Base-by-base conservation (phyloP, 2,888 invertebrate species). In the Dryobota labecula region DNA sequence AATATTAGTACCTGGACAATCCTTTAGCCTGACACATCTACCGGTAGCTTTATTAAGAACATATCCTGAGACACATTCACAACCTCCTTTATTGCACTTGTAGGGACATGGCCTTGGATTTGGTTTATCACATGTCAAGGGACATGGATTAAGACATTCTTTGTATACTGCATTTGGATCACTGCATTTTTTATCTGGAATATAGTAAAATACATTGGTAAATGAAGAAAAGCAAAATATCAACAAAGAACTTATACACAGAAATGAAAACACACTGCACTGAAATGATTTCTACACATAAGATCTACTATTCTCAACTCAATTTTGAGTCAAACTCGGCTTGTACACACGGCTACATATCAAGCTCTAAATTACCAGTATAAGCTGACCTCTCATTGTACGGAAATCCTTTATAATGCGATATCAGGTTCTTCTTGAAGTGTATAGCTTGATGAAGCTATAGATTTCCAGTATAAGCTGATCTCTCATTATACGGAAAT, bases 101-200 rank as follows among this genome's bases (percentile, higher is more conserved):
- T 38, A 68, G 11, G 33, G 7, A 72, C 87, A 84, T 18, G 57
- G 57, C 15, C 62, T 43, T 5, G 84, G 82, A 2, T 80, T 58
- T 24, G 87, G 86, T 20, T 84, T 33, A 1, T 27, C 60, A 61
- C 86, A 85, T 20, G 83, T 83, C 27, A 58, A 49, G 0, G 82
- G 83, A 54, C 84, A 87, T 1, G 83, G 77, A 47, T 70, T 80
- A 0, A 72, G 84, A 43, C 80, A 79, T 27, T 53, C 6, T 70
- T 38, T 64, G 38, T 41, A 76, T 15, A 65, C 64, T 18, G 60
- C 76, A 18, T 76, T 13, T 30, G 54, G 49, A 49, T 72, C 78
- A 2, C 27, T 62, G 15, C 72, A 72, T 66, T 62, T 72, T 2
- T 57, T 53, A 6, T 2, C 71, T 64, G n/a, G 13, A 77, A 60